Conservation (phyloP, 1,140 invertebrate genomes). For the Sminthurinus signatus region DNA sequence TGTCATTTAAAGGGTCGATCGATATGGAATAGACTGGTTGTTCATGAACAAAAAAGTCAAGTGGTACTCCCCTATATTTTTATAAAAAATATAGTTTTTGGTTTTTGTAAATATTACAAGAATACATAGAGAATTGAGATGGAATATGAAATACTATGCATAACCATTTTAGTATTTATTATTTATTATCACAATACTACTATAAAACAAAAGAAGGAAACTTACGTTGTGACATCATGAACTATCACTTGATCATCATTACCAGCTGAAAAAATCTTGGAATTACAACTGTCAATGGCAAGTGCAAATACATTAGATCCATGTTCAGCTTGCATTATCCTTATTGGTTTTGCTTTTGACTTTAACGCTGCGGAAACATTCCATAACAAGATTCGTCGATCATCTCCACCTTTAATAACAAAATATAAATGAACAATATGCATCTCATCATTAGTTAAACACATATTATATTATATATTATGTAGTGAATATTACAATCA, state of each 20-base stretch:
- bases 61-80: constrained; percentile 57
- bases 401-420: constrained; percentile 87
- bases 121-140: constrained; percentile 14
- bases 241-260: constrained; percentile 90
- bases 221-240: constrained; percentile 74
- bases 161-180: not conserved
- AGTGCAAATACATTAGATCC: constrained; percentile 90
- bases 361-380: constrained; percentile 69
- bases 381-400: constrained; percentile 82
- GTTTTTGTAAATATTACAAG: constrained; percentile 5
- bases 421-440: no score
- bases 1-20: constrained; percentile 73
- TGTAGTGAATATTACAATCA: no score
- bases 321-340: constrained; percentile 72
- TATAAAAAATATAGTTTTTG: no score
- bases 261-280: constrained; percentile 82
- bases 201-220: constrained; percentile 21
- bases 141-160: constrained; percentile 13
- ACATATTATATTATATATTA: no score
- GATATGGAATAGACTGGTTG: constrained; percentile 79
- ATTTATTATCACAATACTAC: not conserved
- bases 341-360: constrained; percentile 51
- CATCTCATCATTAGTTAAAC: no score
- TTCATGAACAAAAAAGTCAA: constrained; percentile 73
- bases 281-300: constrained; percentile 69